These are phyloP conservation scores for Eilema caniola DNA, from an alignment of 2,888 invertebrate genomes.

Conservation along the genomic window DNA sequence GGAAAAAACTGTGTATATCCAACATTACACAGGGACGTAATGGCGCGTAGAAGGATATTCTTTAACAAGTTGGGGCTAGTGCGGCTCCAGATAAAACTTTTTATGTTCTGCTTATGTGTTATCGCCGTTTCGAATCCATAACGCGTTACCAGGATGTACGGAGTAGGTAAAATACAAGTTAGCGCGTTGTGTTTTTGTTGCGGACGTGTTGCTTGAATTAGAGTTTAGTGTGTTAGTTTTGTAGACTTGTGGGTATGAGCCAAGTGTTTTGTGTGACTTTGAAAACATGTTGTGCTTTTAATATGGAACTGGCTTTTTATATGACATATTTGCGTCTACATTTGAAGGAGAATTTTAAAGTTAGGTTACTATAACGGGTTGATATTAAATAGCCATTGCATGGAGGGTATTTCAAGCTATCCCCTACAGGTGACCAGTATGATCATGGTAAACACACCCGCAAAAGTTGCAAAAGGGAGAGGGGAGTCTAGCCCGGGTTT, in stretches of 20 bases:
- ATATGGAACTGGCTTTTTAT: neutral
- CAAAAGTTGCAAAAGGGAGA: too few species aligned
- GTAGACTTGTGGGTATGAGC: neutral
- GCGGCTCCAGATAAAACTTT: slow-evolving; percentile 81
- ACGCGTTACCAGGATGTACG: slow-evolving; percentile 47
- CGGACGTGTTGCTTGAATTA: slow-evolving; percentile 23
- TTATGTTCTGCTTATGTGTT: slow-evolving; percentile 80
- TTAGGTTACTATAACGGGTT: neutral
- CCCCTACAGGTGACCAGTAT: too few species aligned
- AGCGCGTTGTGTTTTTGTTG: slow-evolving; percentile 23
- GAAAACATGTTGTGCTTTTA: neutral
- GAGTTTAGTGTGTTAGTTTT: slow-evolving; percentile 21
- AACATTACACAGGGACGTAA: slow-evolving; percentile 65
- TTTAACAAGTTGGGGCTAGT: slow-evolving; percentile 73
- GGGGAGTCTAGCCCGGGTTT: too few species aligned
- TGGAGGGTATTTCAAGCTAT: too few species aligned
- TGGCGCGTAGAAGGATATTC: slow-evolving; percentile 77
- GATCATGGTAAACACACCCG: too few species aligned
- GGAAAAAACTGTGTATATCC: slow-evolving; percentile 59
- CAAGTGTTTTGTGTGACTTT: slow-evolving; percentile 5
- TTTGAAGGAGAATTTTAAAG: neutral
- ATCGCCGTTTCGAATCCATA: slow-evolving; percentile 72
- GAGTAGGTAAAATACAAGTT: slow-evolving; percentile 27
- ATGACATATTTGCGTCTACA: neutral
- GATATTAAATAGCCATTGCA: too few species aligned